Base-by-base conservation (phyloP, 1,140 invertebrate genomes). In the Drosophila baimaii region DNA sequence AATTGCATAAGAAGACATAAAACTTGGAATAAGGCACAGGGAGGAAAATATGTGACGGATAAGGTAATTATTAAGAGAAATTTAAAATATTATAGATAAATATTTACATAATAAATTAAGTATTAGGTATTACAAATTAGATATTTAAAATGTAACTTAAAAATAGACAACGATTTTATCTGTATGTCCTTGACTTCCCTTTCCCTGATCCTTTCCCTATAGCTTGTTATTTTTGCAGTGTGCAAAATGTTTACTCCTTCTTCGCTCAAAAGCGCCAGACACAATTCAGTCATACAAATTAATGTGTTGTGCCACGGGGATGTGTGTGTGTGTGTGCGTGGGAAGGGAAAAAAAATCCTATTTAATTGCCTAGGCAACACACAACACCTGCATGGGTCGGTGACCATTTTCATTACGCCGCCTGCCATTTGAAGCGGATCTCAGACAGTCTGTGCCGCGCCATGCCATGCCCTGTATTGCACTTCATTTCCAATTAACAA, bases 401-500 rank as follows among this genome's bases (percentile, higher is more conserved):
- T 77, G 74, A 55, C 73, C 73, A 57, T 39, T 66, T 65, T 49
- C 47, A 52, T 76, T 76, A 49, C 25, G 49, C 37, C n/a, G 25
- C 27, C 47, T 65, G 64, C 64, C 43, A 47, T 66, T 65, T 29
- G 31, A 65, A 29, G 41, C 49, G n/a, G 33, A 44, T 43, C 65
- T 29, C 65, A 70, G 66, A 56, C 68, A n/a, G 68, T 47, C 51
- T 69, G 56, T 33, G 15, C n/a, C 61, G 44, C 61, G 44, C 73
- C 5, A 2, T 21, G 2, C 31, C n/a, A 5, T 31, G 29, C 27
- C 49, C 49, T 52, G 43, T 33, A 33, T 21, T 70, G 54, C 65
- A 77, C 57, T 82, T 86, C 72, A 69, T 68, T 74, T 81, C 72
- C 72, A 80, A 77, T 84, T 85, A 77, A 73, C 62, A 39, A 23